Evolutionary conservation across 2,797 vertebrate species (phyloP).

Genomic region (Mormyrus hasselquistii): DNA sequence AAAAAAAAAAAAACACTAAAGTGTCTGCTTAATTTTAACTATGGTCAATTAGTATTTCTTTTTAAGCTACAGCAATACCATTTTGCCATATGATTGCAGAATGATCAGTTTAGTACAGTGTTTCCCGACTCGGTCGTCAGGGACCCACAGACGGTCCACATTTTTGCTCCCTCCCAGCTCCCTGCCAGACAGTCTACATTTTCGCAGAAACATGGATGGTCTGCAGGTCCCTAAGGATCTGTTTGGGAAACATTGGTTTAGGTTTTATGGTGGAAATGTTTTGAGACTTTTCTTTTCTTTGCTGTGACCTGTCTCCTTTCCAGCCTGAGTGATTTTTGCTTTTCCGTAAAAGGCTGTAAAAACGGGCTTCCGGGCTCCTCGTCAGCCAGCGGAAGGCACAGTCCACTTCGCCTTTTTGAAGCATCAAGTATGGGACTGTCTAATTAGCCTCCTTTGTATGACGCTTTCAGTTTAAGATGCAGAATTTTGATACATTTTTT

Average conservation of each 20-base stretch:
- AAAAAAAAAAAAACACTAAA: constrained; percentile 13
- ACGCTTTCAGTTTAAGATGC: not conserved
- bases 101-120: constrained; percentile 16
- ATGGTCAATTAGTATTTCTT: constrained; percentile 14
- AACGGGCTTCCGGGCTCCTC: not conserved
- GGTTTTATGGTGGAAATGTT: constrained; percentile 22
- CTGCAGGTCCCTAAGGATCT: not conserved
- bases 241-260: not conserved
- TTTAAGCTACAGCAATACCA: constrained; percentile 7
- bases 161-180: not conserved
- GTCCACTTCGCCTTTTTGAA: not conserved
- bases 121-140: not conserved
- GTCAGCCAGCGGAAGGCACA: not conserved
- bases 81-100: constrained; percentile 24
- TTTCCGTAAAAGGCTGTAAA: not conserved
- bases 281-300: constrained; percentile 16
- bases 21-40: constrained; percentile 20
- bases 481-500: not conserved
- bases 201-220: not conserved
- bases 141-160: not conserved
- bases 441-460: constrained; percentile 9
- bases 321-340: not conserved
- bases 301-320: constrained; percentile 15
- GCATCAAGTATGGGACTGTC: not conserved
- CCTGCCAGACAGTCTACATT: not conserved